Base-by-base conservation (phyloP, 2,797 vertebrate genomes). In the Crypturellus tataupa region DNA sequence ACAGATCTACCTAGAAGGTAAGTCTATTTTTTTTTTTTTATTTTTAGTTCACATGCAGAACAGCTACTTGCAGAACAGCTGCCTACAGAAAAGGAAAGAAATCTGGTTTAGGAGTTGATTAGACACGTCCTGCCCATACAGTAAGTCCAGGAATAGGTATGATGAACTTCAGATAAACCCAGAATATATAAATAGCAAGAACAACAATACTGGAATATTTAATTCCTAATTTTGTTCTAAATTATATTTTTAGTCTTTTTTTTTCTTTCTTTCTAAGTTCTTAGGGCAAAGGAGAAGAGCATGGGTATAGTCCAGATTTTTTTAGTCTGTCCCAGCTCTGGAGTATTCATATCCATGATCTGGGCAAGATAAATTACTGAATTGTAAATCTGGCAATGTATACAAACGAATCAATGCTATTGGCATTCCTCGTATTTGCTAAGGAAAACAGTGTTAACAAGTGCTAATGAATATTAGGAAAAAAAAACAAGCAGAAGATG, bases 1-100 rank as follows among this genome's bases (percentile, higher is more conserved):
- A 92, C 81, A 89, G 85, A 93, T 93, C 59, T 92, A 91, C 94
- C 87, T 95, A 94, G 96, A 96, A 97, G 96, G 94, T 97, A 95
- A 95, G 96, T 86, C 46, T 59, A 59, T 88, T 94, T 93, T 72
- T 88, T 94, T 93, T 72, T 94, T 90, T 51, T 67, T 12, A 12
- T 90, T 95, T 91, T 95, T 82, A 83, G 79, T 95, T 96, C 90
- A 49, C 67, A 95, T 87, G 79, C 93, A 90, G 88, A 93, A 85
- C 64, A 92, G 87, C 89, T 96, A 69, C 90, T 71, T 93, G 59
- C 81, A 87, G 94, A 97, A 93, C 72, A 93, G 87, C 46, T 85
- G 75, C 84, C 78, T 69, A 70, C 15, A 4, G 77, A 94, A 71
- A 47, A 95, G 69, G 44, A 86, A 94, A 95, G 80, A 93, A 84